Evolutionary conservation across 2,888 invertebrate genomes (phyloP), one percentile per base, ranked within the genome.

Genomic region (Lucinisca nassula): DNA sequence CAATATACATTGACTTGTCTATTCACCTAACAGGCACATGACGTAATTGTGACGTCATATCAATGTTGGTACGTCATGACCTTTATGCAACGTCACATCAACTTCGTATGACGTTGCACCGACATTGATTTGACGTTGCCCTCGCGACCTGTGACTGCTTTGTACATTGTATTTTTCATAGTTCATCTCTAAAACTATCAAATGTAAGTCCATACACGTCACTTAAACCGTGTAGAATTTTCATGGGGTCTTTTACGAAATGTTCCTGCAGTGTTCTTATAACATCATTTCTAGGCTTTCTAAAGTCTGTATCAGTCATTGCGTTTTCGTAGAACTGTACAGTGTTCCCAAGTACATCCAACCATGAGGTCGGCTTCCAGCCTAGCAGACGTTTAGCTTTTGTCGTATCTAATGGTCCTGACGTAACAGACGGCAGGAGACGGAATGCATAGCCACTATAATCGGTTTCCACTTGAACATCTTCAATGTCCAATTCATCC

Each of bases 361-460:
- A 88, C 93, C 95, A 95, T 0, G 94, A 91, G 0, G 96, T 96
- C 0, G 97, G 96, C 10, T 92, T 88, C 95, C 96, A 97, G 32
- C 92, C 92, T 0, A 97, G 90, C 21, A 91, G 51, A 4, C 92
- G 84, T 84, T 93, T 92, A 0, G 96, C 96, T 86, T 96, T 96
- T 8, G 93, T 87, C 24, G 95, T 95, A 80, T 96, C 95, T 0
- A 97, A 89, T 1, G 96, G 94, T 2, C 96, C 97, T 35, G 94
- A 87, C 27, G 93, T 94, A 0, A 96, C 96, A 0, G 96, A 96
- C 0, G 97, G 97, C 89, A 96, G 96, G 2, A 96, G 87, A 86
- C 95, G 94, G 70, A 96, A 94, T 0, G 94, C 93, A 14, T 93
- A 88, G 0, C 86, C 82, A 14, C 85, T 84, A 3, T 88, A 75